Evolutionary conservation across 1,140 invertebrate genomes (phyloP), one percentile per base, ranked within the genome.

Genomic region (Hyles euphorbiae): DNA sequence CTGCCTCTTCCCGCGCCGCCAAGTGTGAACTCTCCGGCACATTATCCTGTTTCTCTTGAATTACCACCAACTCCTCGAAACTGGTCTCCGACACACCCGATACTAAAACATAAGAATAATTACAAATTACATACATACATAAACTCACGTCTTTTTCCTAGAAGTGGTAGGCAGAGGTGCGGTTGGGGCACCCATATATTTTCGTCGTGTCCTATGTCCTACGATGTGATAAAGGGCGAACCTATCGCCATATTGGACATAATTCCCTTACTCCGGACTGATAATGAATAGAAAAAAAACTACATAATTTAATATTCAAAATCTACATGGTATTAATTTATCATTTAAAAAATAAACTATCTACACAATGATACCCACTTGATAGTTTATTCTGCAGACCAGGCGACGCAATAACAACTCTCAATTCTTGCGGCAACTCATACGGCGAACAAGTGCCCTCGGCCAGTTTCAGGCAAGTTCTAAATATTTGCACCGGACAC

Each of bases 31-130:
- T 77, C 55, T 67, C 78, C 12, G 57, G 63, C 56, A 11, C 60
- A 53, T 69, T 73, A 47, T 88, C 85, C 55, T 81, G 79, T 34
- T 86, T 83, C 58, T 89, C 86, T 40, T 78, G 76, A 34, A 90
- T 87, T 34, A 89, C 74, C 8, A 89, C 87, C 52, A 89, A 56
- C 65, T 90, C 89, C 51, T 90, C 87, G 61, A 89, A 89, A 68
- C 86, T 88, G 0, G 74, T 67, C 53, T 87, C 85, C 3, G 85
- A 89, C 9, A 76, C 78, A 32, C 80, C 81, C 49, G 87, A 88
- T 34, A 81, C 86, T 90, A 58, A 22, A 33, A 65, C 50, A 57
- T 22, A 8, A 36, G 2, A 40, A 40, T 5, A 40, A 40, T 40
- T 40, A 40, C 36, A 1, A 40, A 40, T 40, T 40, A 5, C 8